Percentiles rank a stretch among this genome's conserved stretches.
Conservation (phyloP, 2,888 invertebrate genomes). For the Tortricodes alternella region DNA sequence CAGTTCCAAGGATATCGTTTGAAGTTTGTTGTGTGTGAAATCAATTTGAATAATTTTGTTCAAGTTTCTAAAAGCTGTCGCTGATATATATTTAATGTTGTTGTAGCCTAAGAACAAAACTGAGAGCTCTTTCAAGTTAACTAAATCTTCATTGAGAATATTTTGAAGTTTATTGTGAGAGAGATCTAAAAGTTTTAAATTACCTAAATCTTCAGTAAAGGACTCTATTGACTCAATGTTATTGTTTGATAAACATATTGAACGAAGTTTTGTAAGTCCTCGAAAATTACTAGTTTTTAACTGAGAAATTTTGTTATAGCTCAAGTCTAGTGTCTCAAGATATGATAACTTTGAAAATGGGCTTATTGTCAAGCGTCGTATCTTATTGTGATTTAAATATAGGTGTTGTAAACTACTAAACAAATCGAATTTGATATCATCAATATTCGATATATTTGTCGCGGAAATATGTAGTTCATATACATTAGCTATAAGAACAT, state of each 20-base stretch:
- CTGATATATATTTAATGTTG: conserved; percentile 90
- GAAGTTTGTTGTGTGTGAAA: conserved; percentile 91
- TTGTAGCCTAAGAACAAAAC: conserved; percentile 91
- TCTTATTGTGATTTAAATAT: conserved; percentile 88
- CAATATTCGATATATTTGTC: conserved; percentile 68
- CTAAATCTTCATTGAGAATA: conserved; percentile 89
- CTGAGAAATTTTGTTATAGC: conserved; percentile 90
- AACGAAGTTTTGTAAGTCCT: conserved; percentile 87
- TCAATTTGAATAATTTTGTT: conserved; percentile 90
- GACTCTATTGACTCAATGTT: conserved; percentile 91
- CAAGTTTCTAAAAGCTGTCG: conserved; percentile 89
- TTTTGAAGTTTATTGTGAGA: conserved; percentile 92
- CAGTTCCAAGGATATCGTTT: conserved; percentile 89
- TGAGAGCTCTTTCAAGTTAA: conserved; percentile 89
- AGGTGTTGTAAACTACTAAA: conserved; percentile 89
- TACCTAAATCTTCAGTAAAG: conserved; percentile 89
- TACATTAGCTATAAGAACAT: conserved; percentile 63
- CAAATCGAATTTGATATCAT: conserved; percentile 90
- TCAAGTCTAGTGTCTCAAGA: conserved; percentile 90
- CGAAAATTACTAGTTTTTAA: conserved; percentile 92
- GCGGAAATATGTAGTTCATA: conserved; percentile 72
- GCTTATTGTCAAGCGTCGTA: conserved; percentile 90
- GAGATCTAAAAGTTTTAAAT: conserved; percentile 90
- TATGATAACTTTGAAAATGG: conserved; percentile 90
- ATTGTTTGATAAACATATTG: conserved; percentile 93